These are phyloP conservation scores for Suricata suricatta DNA, from an alignment of 2,113 vertebrate species.

Conservation along the genomic window DNA sequence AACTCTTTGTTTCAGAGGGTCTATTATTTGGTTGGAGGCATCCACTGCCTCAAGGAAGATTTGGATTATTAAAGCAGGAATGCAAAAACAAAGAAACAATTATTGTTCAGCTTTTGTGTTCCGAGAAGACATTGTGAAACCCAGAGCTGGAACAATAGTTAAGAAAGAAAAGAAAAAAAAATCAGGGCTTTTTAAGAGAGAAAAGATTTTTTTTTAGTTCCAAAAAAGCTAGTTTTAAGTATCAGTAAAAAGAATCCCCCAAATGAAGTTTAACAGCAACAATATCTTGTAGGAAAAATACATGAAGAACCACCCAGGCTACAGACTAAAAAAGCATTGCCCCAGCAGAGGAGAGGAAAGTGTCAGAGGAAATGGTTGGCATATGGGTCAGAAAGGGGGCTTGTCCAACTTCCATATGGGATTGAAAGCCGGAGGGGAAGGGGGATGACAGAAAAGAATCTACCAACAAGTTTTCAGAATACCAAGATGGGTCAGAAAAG, in stretches of 20 bases:
- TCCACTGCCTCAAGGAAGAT: neutral
- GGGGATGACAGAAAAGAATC: neutral
- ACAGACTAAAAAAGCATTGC: neutral
- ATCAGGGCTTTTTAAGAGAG: neutral
- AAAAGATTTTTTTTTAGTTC: neutral
- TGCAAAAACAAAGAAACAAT: neutral
- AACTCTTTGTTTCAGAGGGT: neutral
- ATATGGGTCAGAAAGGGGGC: neutral
- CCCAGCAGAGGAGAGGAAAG: neutral
- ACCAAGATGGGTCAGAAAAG: neutral
- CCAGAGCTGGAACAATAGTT: neutral
- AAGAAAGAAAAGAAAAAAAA: neutral
- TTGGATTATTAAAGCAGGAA: neutral
- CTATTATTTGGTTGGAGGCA: neutral
- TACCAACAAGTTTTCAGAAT: neutral
- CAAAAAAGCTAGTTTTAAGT: neutral
- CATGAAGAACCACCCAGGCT: neutral
- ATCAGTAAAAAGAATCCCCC: neutral
- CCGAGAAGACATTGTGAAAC: slow-evolving; percentile 26
- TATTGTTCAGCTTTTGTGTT: neutral
- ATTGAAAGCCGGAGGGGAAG: neutral
- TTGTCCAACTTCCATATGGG: neutral
- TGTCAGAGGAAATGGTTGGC: neutral
- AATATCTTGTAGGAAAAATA: neutral
- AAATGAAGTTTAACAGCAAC: neutral